These are phyloP conservation scores for Drosophila elegans DNA, from an alignment of 1,140 invertebrate genomes.

Conservation along the genomic window DNA sequence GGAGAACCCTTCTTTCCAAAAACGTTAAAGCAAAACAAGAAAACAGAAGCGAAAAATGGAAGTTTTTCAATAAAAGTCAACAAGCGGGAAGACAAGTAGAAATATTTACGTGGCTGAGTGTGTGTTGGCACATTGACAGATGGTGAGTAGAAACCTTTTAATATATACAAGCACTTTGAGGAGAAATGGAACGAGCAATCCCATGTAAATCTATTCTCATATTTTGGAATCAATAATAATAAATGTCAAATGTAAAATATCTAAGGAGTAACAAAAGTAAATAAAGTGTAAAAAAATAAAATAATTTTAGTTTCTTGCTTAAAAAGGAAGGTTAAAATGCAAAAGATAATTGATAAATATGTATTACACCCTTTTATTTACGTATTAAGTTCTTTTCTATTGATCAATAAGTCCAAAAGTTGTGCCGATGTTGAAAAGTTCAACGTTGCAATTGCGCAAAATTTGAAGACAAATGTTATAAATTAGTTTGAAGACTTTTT, in stretches of 20 bases:
- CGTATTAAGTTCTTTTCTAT: too few species aligned
- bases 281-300: too few species aligned
- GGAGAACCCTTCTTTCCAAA: constrained; percentile 5
- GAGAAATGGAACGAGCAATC: background rate
- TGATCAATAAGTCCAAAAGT: too few species aligned
- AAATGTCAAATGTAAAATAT: too few species aligned
- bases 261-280: too few species aligned
- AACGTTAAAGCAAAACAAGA: constrained; percentile 17
- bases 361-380: too few species aligned
- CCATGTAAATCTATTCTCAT: too few species aligned
- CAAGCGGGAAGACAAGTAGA: constrained; percentile 49
- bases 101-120: constrained; percentile 57
- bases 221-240: too few species aligned
- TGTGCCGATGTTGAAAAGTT: too few species aligned
- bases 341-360: too few species aligned
- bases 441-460: background rate
- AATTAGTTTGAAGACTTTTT: constrained; percentile 6
- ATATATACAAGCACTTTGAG: constrained; percentile 3
- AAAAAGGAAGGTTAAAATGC: too few species aligned
- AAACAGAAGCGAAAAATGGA: constrained; percentile 44
- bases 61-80: constrained; percentile 72
- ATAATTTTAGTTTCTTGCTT: too few species aligned
- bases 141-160: constrained; percentile 31
- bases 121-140: constrained; percentile 22
- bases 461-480: background rate